These are phyloP conservation scores for Sialis fuliginosa DNA, from an alignment of 2,888 invertebrate genomes.

Conservation along the genomic window DNA sequence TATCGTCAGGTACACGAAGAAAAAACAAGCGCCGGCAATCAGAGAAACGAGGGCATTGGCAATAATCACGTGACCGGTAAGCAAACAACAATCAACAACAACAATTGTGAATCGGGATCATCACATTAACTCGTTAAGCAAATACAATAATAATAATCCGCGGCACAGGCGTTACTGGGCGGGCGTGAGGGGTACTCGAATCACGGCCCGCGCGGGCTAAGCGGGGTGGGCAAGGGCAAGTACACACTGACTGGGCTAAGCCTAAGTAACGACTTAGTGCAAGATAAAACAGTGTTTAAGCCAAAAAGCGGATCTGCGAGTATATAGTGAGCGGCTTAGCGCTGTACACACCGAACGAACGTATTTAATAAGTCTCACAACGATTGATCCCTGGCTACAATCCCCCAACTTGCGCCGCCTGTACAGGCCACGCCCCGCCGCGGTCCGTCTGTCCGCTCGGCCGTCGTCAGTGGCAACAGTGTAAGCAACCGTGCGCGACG, in stretches of 20 bases:
- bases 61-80: not conserved
- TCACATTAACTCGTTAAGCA: not conserved
- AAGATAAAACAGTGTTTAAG: conserved; percentile 7
- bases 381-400: conserved; percentile 4
- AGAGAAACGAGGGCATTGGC: too few species aligned
- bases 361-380: conserved; percentile 5
- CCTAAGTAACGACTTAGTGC: conserved; percentile 7
- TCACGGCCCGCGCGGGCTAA: too few species aligned
- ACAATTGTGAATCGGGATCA: not conserved
- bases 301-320: conserved; percentile 5
- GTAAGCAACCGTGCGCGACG: not conserved
- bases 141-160: not conserved
- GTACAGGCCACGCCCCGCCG: not conserved
- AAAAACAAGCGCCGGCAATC: too few species aligned
- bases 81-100: not conserved
- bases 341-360: conserved; percentile 5
- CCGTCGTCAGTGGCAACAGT: not conserved
- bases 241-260: conserved; percentile 1
- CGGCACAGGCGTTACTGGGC: not conserved
- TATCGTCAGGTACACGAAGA: too few species aligned
- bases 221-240: not conserved
- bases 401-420: conserved; percentile 3
- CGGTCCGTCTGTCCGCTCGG: not conserved
- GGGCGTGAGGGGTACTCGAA: too few species aligned
- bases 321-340: conserved; percentile 4